phyloP scores from a whole-genome alignment of 2,888 invertebrate species.

The Andrena marginata region DNA sequence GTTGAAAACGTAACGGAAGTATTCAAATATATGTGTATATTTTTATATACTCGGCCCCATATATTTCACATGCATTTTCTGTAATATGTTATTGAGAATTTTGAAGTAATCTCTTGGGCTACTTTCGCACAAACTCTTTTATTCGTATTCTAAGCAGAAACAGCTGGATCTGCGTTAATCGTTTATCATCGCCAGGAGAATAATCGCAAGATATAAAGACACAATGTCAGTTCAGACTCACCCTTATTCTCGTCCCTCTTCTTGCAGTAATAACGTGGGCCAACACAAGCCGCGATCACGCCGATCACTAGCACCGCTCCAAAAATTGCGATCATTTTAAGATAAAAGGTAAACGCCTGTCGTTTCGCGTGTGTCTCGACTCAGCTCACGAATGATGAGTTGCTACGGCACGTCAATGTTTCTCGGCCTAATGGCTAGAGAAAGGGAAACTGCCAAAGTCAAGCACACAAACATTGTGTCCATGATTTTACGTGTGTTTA shows the following conservation, averaged over 20 bases:
- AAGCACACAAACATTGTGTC: slow-evolving; percentile 22
- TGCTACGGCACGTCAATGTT: not conserved
- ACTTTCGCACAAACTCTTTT: too few relatives aligned
- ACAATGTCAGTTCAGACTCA: slow-evolving; percentile 7
- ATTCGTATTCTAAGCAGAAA: too few relatives aligned
- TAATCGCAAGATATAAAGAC: too few relatives aligned
- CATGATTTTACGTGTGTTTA: not conserved
- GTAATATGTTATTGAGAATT: too few relatives aligned
- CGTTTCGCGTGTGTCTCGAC: not conserved
- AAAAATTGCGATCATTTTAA: slow-evolving; percentile 54
- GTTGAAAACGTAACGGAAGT: too few relatives aligned
- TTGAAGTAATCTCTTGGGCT: too few relatives aligned
- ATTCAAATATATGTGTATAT: too few relatives aligned
- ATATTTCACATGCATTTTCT: too few relatives aligned
- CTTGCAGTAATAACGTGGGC: slow-evolving; percentile 57
- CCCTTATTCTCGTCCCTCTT: not conserved
- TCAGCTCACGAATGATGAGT: not conserved
- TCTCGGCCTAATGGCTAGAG: not conserved
- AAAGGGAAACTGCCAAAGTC: slow-evolving; percentile 29
- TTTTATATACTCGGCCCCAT: too few relatives aligned
- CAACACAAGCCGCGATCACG: slow-evolving; percentile 55
- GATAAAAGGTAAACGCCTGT: not conserved
- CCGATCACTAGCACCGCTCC: slow-evolving; percentile 49
- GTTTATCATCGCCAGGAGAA: too few relatives aligned
- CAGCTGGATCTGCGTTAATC: too few relatives aligned